Conservation (phyloP, 2,797 vertebrate species). For the Limosa lapponica region DNA sequence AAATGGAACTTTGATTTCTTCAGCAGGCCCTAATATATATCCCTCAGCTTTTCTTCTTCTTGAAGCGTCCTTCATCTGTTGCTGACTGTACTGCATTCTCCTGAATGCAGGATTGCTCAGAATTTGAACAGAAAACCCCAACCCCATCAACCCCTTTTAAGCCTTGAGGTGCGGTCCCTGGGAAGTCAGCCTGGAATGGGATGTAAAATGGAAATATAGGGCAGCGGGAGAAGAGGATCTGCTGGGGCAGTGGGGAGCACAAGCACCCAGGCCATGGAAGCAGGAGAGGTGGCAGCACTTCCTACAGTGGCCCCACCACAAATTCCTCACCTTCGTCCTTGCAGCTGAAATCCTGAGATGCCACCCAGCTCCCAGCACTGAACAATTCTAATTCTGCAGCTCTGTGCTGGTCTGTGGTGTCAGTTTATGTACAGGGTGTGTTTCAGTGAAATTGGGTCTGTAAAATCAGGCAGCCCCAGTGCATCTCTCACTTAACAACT, state of each 20-base stretch:
- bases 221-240: neutral
- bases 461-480: neutral
- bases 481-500: fast-evolving
- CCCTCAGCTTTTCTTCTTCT: neutral
- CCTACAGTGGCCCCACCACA: fast-evolving
- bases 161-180: neutral
- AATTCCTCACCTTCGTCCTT: neutral
- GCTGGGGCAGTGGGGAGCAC: neutral
- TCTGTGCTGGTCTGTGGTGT: neutral
- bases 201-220: fast-evolving
- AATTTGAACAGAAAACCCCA: neutral
- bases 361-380: neutral
- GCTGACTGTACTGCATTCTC: neutral
- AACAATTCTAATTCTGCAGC: neutral
- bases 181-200: neutral
- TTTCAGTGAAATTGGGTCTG: neutral
- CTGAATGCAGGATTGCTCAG: neutral
- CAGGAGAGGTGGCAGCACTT: neutral
- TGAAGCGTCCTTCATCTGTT: neutral
- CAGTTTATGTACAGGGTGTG: fast-evolving
- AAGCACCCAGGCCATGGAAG: too few species aligned
- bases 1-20: neutral
- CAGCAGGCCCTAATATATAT: neutral
- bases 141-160: neutral
- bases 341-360: neutral